Percentiles rank a stretch among this genome's conserved stretches.
These are phyloP conservation scores for Crenichthys baileyi DNA, from an alignment of 2,797 vertebrate genomes.

Conservation along the genomic window DNA sequence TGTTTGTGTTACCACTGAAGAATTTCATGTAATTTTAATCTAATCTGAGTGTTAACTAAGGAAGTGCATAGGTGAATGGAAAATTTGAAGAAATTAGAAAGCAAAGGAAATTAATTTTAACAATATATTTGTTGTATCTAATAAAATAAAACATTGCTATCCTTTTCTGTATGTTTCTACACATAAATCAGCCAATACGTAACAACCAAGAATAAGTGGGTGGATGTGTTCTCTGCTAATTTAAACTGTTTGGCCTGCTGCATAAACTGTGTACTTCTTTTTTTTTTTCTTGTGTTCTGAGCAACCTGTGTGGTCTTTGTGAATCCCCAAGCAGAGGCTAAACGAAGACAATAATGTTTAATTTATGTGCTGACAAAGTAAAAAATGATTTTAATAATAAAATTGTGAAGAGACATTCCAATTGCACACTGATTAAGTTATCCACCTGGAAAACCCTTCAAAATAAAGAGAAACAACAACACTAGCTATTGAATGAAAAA, in stretches of 20 bases:
- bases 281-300: neutral
- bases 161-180: neutral
- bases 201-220: neutral
- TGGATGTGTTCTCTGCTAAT: neutral
- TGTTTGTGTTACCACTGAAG: slow-evolving; percentile 1
- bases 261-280: neutral
- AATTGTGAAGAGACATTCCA: neutral
- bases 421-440: neutral
- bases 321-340: neutral
- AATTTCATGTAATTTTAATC: neutral
- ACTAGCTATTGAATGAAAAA: neutral
- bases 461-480: neutral
- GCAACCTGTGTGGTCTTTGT: no score
- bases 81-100: slow-evolving; percentile 6
- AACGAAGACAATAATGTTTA: neutral
- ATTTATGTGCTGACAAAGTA: neutral
- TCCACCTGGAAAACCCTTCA: neutral
- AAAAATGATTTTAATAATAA: neutral
- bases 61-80: neutral
- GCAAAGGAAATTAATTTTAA: neutral
- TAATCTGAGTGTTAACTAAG: neutral
- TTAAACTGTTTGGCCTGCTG: neutral
- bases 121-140: neutral
- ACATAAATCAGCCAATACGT: neutral
- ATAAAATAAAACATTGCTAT: neutral